Percentiles rank a stretch among this genome's conserved stretches.
Evolutionary conservation across 2,113 vertebrate genomes (phyloP).

Genomic region (Delphinus delphis): DNA sequence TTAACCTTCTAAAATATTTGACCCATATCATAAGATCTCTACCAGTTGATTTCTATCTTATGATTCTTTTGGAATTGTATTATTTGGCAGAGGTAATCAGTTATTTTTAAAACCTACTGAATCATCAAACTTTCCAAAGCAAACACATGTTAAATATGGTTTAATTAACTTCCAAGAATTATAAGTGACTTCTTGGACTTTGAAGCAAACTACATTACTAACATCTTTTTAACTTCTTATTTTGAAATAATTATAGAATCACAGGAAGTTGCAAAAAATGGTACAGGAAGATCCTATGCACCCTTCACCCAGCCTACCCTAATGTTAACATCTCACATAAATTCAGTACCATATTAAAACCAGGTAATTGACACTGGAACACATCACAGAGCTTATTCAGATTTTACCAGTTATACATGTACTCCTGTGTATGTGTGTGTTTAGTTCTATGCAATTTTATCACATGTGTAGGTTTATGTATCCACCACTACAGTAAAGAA

Average conservation of each 20-base stretch:
- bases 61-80: background rate
- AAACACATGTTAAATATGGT: slow-evolving; percentile 8
- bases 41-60: background rate
- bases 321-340: background rate
- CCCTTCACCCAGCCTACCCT: background rate
- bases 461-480: background rate
- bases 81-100: background rate
- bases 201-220: background rate
- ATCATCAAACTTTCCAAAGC: background rate
- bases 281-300: background rate
- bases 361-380: background rate
- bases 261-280: background rate
- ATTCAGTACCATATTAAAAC: background rate
- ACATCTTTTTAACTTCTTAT: background rate
- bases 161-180: slow-evolving; percentile 14
- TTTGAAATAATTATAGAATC: slow-evolving; percentile 12
- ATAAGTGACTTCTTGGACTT: background rate
- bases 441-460: background rate
- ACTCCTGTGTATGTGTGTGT: background rate
- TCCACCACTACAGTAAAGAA: background rate
- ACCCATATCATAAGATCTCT: background rate
- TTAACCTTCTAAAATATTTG: background rate
- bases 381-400: background rate
- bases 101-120: slow-evolving; percentile 13
- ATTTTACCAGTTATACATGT: background rate